These are phyloP conservation scores for Microplitis deprimator DNA, from an alignment of 2,888 invertebrate species.

Conservation along the genomic window DNA sequence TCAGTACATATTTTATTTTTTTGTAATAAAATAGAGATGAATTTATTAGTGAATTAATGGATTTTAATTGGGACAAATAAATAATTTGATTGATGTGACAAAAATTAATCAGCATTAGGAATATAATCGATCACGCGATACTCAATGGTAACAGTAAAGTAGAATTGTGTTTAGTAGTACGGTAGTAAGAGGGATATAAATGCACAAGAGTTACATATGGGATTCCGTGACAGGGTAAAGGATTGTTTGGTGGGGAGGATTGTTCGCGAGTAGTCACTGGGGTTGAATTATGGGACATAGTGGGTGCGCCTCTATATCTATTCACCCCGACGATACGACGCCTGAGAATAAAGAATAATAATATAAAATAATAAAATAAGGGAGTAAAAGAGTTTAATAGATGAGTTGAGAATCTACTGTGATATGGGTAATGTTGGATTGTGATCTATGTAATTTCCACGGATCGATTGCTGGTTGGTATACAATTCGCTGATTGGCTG, in stretches of 20 bases:
- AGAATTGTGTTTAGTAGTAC: not conserved
- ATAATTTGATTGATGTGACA: not conserved
- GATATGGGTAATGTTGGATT: not conserved
- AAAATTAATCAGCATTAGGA: conserved; percentile 5
- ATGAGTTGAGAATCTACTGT: not conserved
- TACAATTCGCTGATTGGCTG: conserved; percentile 65
- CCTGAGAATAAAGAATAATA: conserved; percentile 57
- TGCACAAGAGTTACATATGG: conserved; percentile 41
- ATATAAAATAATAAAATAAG: conserved; percentile 52
- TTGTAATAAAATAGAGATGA: no score
- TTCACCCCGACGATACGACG: conserved; percentile 38
- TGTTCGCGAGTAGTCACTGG: conserved; percentile 39
- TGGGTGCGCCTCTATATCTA: conserved; percentile 38
- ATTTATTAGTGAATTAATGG: no score
- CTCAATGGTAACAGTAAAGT: not conserved
- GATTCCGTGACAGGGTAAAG: conserved; percentile 47
- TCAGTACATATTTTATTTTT: no score
- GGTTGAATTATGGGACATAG: conserved; percentile 60
- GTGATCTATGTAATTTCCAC: conserved; percentile 24
- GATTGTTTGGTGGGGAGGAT: conserved; percentile 39
- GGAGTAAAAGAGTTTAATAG: conserved; percentile 18
- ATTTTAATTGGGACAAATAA: not conserved
- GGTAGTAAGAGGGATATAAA: conserved; percentile 39
- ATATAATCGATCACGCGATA: conserved; percentile 6
- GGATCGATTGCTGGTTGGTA: conserved; percentile 47